These are phyloP conservation scores for Naja naja DNA, from an alignment of 2,113 vertebrate species.

Conservation along the genomic window DNA sequence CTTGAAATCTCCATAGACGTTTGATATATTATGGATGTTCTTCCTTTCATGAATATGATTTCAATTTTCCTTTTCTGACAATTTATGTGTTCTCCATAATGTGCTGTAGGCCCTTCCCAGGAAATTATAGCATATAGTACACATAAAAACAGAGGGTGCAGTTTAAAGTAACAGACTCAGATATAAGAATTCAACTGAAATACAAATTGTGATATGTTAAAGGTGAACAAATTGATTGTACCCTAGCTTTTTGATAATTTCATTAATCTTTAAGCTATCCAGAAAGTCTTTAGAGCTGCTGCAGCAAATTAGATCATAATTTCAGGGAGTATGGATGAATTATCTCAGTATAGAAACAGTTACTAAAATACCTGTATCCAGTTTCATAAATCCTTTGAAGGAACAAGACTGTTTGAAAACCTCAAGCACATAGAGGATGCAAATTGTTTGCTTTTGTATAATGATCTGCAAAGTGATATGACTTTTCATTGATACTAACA, in stretches of 20 bases:
- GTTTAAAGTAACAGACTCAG: neutral
- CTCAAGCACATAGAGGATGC: neutral
- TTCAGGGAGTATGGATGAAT: neutral
- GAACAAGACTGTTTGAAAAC: neutral
- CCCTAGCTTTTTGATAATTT: neutral
- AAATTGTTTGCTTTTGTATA: neutral
- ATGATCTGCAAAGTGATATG: neutral
- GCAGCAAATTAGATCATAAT: neutral
- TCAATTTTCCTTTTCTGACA: neutral
- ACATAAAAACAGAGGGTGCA: neutral
- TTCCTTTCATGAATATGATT: neutral
- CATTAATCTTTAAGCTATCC: neutral
- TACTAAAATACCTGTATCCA: neutral
- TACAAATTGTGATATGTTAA: neutral
- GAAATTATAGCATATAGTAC: neutral
- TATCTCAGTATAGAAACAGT: neutral
- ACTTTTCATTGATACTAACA: neutral
- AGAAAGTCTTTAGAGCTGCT: neutral
- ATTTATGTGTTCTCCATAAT: neutral
- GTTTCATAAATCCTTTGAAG: neutral
- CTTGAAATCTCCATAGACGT: neutral
- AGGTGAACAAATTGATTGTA: neutral
- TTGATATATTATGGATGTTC: neutral
- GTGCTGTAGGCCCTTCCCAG: neutral
- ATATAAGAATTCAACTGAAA: neutral